phyloP scores from a whole-genome alignment of 2,888 invertebrate species.

The Octonoba sinensis region DNA sequence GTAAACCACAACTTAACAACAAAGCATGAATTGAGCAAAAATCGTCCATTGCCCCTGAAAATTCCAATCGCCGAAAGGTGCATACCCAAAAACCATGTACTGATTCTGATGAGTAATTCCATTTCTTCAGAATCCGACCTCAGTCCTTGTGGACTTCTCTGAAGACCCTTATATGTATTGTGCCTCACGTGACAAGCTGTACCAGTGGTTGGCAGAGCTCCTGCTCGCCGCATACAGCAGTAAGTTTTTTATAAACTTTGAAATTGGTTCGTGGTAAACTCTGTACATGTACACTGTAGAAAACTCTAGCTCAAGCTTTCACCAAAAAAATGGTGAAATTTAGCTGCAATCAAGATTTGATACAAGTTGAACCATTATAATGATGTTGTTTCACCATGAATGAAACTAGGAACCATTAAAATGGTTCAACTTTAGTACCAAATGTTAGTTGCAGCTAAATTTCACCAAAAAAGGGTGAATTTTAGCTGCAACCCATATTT shows the following conservation, averaged over 20 bases:
- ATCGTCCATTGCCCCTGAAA: too few species aligned
- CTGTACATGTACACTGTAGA: slow-evolving; percentile 5
- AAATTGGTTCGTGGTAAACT: slow-evolving; percentile 2
- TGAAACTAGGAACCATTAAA: too few species aligned
- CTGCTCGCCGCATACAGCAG: slow-evolving; percentile 46
- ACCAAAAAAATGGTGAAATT: too few species aligned
- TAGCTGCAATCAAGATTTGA: too few species aligned
- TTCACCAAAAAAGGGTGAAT: not conserved
- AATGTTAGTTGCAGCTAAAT: not conserved
- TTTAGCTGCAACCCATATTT: too few species aligned
- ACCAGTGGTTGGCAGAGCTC: slow-evolving; percentile 56
- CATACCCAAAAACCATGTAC: slow-evolving; percentile 14
- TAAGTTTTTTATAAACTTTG: slow-evolving; percentile 42
- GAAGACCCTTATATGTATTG: slow-evolving; percentile 41
- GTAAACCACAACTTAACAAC: too few species aligned
- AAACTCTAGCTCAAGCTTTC: too few species aligned
- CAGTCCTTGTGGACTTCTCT: slow-evolving; percentile 4
- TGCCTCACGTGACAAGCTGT: slow-evolving; percentile 40
- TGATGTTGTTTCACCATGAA: too few species aligned
- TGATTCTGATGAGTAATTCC: slow-evolving; percentile 42
- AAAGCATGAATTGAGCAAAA: too few species aligned
- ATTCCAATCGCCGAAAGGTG: not conserved
- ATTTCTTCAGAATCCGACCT: slow-evolving; percentile 40
- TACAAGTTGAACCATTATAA: too few species aligned
- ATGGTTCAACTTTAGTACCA: too few species aligned